Percentiles rank a stretch among this genome's conserved stretches.
These are phyloP conservation scores for Pagetopsis macropterus DNA, from an alignment of 2,797 vertebrate species.

Conservation along the genomic window DNA sequence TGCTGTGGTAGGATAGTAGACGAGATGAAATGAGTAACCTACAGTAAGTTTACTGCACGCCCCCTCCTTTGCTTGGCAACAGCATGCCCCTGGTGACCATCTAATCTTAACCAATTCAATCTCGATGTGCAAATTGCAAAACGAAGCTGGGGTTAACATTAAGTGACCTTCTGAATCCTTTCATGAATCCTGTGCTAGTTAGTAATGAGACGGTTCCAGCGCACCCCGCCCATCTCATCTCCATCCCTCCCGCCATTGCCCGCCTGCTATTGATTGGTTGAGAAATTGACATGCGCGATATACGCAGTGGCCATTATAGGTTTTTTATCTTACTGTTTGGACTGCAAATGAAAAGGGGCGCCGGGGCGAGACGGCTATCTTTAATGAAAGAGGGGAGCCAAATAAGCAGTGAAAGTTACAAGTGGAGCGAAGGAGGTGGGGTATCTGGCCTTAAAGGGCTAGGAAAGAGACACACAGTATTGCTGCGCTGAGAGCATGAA, in stretches of 20 bases:
- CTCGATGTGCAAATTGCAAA: constrained; percentile 70
- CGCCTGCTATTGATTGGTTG: constrained; percentile 81
- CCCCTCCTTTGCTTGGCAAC: constrained; percentile 39
- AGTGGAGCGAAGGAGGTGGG: constrained; percentile 32
- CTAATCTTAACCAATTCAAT: constrained; percentile 68
- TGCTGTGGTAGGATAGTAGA: no score
- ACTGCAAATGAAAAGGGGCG: constrained; percentile 80
- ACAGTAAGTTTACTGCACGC: constrained; percentile 6
- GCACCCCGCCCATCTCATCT: constrained; percentile 67
- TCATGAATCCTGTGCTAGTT: constrained; percentile 72
- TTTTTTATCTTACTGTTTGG: constrained; percentile 83
- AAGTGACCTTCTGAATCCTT: constrained; percentile 77
- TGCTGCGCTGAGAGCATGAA: constrained; percentile 30
- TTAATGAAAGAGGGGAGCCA: constrained; percentile 73
- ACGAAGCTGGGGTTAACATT: constrained; percentile 69
- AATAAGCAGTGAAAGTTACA: constrained; percentile 70
- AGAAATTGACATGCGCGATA: constrained; percentile 82
- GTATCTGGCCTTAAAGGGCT: constrained; percentile 33
- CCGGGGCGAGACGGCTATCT: constrained; percentile 71
- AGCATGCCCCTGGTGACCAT: constrained; percentile 38
- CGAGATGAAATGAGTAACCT: constrained; percentile 1
- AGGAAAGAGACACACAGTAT: constrained; percentile 27
- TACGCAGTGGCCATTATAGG: constrained; percentile 76
- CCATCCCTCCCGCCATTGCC: constrained; percentile 64
- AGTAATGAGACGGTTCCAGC: constrained; percentile 79